Evolutionary conservation across 2,797 vertebrate genomes (phyloP).

Genomic region (Anableps anableps): DNA sequence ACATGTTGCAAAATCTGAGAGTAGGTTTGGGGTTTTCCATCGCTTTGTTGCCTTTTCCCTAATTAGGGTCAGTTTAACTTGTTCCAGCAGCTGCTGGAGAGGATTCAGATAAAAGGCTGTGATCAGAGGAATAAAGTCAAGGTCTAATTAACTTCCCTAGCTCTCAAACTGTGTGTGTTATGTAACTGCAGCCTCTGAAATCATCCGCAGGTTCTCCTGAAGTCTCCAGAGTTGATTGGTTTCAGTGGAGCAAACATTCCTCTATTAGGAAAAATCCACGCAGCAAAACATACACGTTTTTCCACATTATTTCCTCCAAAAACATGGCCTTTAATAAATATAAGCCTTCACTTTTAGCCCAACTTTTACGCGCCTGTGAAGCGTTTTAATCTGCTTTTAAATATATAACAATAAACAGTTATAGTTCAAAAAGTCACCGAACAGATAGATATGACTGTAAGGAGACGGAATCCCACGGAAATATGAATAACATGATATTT

Average conservation of each 20-base stretch:
- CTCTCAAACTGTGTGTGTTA: conserved; percentile 35
- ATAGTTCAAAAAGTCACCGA: neutral
- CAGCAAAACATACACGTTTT: neutral
- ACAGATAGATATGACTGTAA: neutral
- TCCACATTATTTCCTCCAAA: neutral
- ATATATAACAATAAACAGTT: conserved; percentile 20
- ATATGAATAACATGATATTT: neutral
- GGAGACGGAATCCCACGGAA: neutral
- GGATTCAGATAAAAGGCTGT: neutral
- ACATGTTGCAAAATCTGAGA: neutral
- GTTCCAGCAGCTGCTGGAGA: neutral
- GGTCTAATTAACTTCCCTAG: conserved; percentile 12
- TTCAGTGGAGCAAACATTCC: conserved; percentile 40
- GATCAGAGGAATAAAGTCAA: neutral
- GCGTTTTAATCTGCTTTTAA: conserved; percentile 34
- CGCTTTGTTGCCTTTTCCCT: neutral
- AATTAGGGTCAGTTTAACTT: neutral
- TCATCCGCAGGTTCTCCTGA: conserved; percentile 54
- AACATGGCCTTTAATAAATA: neutral
- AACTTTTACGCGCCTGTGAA: conserved; percentile 2
- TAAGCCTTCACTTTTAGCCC: neutral
- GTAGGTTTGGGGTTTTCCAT: neutral
- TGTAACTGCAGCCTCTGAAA: conserved; percentile 65
- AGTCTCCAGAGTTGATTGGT: conserved; percentile 53
- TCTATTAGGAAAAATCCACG: conserved; percentile 33